phyloP scores from a whole-genome alignment of 1,140 invertebrate genomes.

The Diorhabda sublineata region DNA sequence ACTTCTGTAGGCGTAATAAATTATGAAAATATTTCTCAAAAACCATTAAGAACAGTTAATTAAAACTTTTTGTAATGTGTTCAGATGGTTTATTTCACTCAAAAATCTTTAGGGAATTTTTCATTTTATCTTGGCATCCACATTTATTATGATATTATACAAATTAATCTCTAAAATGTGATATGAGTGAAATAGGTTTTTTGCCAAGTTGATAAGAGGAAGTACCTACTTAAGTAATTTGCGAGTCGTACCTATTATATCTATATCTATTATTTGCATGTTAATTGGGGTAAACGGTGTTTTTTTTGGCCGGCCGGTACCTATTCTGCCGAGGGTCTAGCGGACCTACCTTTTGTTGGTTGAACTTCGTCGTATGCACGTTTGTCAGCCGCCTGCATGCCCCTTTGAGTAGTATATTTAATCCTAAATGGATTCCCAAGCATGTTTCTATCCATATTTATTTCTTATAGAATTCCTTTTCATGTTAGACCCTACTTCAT shows the following conservation, averaged over 20 bases:
- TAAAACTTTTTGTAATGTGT: no score
- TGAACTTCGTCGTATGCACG: constrained; percentile 39
- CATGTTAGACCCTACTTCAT: neutral
- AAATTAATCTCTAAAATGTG: no score
- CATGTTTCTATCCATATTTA: constrained; percentile 8
- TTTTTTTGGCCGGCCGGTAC: constrained; percentile 43
- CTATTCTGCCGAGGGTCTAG: constrained; percentile 44
- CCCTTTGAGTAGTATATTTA: constrained; percentile 14
- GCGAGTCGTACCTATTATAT: constrained; percentile 39
- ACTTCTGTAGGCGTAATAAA: neutral
- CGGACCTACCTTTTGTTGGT: constrained; percentile 32
- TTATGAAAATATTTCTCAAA: constrained; percentile 2
- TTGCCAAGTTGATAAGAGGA: constrained; percentile 9
- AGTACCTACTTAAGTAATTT: constrained; percentile 29
- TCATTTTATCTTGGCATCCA: no score
- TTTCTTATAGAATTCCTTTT: neutral
- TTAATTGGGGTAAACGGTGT: constrained; percentile 41
- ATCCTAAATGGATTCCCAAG: neutral
- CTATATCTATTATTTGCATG: constrained; percentile 43
- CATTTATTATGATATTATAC: no score
- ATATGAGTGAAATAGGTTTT: no score
- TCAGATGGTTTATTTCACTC: no score
- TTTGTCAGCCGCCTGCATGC: constrained; percentile 40
- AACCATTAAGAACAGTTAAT: no score
- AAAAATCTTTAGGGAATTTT: no score